phyloP scores from a whole-genome alignment of 2,797 vertebrate genomes.

The Pipistrellus kuhlii region DNA sequence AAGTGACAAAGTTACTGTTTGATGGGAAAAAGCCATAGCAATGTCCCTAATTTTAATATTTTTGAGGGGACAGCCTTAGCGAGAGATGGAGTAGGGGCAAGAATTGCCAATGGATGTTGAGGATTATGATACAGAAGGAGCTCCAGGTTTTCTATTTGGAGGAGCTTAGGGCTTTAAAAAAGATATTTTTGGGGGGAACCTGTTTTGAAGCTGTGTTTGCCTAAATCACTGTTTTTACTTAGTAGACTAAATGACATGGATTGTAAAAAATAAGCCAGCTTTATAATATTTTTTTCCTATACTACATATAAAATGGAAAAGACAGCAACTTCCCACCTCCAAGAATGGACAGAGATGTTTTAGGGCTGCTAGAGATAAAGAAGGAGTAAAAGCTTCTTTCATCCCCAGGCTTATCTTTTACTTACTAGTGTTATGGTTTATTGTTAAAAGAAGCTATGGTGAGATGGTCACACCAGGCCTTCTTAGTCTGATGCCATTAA shows the following conservation, averaged over 20 bases:
- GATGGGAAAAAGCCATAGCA: neutral
- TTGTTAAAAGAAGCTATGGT: slow-evolving; percentile 12
- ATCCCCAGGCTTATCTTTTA: neutral
- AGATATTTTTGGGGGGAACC: neutral
- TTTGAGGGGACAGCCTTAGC: neutral
- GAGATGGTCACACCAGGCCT: neutral
- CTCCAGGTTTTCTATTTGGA: neutral
- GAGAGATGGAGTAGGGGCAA: neutral
- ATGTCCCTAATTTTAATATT: neutral
- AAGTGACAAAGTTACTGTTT: neutral
- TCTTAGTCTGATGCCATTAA: neutral
- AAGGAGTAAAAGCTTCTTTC: neutral
- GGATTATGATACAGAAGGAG: neutral
- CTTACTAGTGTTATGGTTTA: neutral
- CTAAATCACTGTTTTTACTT: slow-evolving; percentile 8
- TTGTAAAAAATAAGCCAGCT: neutral
- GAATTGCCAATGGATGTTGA: neutral
- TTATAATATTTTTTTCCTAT: neutral
- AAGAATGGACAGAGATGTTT: neutral
- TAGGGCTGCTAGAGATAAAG: neutral
- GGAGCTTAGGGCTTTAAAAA: neutral
- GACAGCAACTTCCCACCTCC: neutral
- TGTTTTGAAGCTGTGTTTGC: neutral
- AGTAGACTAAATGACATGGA: neutral
- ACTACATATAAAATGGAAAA: neutral